phyloP scores from a whole-genome alignment of 2,113 vertebrate genomes.

The Cynoglossus semilaevis region DNA sequence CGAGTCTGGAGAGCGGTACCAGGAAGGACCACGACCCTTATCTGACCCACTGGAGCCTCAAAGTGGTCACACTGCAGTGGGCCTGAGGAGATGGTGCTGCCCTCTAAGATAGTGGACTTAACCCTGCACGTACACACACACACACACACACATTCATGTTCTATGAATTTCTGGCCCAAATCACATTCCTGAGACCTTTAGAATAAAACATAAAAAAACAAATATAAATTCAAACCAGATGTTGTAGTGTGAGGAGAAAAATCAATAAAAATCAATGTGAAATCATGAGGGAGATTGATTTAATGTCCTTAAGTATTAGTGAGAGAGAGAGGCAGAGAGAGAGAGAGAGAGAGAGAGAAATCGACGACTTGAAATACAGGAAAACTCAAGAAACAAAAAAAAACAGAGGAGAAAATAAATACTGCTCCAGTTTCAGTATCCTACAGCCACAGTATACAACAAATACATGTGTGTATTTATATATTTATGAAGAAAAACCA shows the following conservation, averaged over 20 bases:
- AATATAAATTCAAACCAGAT: slow-evolving; percentile 52
- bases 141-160: slow-evolving; percentile 2
- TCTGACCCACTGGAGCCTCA: slow-evolving; percentile 49
- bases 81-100: slow-evolving; percentile 30
- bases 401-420: too few relatives aligned
- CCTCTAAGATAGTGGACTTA: slow-evolving; percentile 15
- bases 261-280: slow-evolving; percentile 71
- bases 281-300: slow-evolving; percentile 81
- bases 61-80: slow-evolving; percentile 36
- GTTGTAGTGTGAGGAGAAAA: slow-evolving; percentile 37
- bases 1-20: slow-evolving; percentile 56
- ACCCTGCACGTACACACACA: slow-evolving; percentile 4
- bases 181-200: too few relatives aligned
- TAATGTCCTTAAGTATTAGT: slow-evolving; percentile 80
- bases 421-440: too few relatives aligned
- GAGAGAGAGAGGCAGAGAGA: too few relatives aligned
- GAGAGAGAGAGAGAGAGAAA: too few relatives aligned
- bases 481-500: too few relatives aligned
- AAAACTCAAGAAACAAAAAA: too few relatives aligned
- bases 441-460: too few relatives aligned
- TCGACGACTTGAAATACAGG: too few relatives aligned
- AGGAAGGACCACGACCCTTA: slow-evolving; percentile 46
- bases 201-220: too few relatives aligned
- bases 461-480: too few relatives aligned
- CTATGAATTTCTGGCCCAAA: too few relatives aligned